These are phyloP conservation scores for Columba guinea DNA, from an alignment of 2,797 vertebrate genomes.

Conservation along the genomic window DNA sequence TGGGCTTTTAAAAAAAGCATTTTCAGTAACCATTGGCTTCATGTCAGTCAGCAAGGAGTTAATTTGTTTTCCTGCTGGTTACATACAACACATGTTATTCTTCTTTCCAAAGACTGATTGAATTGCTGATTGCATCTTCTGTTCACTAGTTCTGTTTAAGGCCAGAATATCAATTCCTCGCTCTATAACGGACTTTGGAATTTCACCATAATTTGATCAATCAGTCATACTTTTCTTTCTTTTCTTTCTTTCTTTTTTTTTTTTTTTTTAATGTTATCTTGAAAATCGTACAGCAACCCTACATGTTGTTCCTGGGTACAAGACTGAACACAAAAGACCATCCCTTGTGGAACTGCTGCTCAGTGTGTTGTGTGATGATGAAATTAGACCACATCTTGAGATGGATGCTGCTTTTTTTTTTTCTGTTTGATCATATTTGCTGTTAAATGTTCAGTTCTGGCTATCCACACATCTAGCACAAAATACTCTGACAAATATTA, in stretches of 20 bases:
- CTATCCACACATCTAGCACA: neutral
- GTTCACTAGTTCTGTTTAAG: neutral
- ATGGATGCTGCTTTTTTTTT: neutral
- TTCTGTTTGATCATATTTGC: neutral
- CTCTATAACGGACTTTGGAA: neutral
- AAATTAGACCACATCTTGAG: neutral
- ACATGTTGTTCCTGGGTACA: neutral
- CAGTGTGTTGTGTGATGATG: neutral
- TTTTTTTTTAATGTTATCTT: neutral
- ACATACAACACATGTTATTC: neutral
- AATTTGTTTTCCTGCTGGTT: slow-evolving; percentile 10
- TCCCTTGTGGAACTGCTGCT: neutral
- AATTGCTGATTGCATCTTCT: slow-evolving; percentile 18
- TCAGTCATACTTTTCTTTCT: neutral
- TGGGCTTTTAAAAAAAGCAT: neutral
- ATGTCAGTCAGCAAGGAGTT: neutral
- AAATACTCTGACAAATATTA: neutral
- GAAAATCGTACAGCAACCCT: neutral
- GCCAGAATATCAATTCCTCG: neutral
- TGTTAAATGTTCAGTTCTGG: neutral
- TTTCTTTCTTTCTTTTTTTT: neutral
- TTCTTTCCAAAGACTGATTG: slow-evolving; percentile 17
- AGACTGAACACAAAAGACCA: neutral
- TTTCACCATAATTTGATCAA: neutral
- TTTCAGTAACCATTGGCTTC: neutral